A percentile compares a stretch with the other conserved stretches of the same genome.
Evolutionary conservation across 2,113 vertebrate species (phyloP).

Genomic region (Tiliqua scincoides): DNA sequence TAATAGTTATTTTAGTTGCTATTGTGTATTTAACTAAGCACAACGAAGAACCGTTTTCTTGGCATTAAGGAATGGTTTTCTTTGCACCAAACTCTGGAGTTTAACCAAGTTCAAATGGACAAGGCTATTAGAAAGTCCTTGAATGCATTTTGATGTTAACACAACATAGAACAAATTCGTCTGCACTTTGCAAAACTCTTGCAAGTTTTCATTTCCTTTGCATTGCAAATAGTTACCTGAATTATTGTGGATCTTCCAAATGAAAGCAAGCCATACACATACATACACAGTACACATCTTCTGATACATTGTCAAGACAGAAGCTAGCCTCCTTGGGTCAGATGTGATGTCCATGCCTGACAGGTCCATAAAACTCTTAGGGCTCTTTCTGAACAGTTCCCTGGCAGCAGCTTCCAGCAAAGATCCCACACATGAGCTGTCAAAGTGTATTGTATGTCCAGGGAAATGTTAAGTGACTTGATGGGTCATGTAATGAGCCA

Average conservation of each 20-base stretch:
- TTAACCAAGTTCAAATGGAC: not conserved
- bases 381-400: not conserved
- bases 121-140: not conserved
- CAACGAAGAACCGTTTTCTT: slow-evolving; percentile 16
- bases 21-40: slow-evolving; percentile 8
- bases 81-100: not conserved
- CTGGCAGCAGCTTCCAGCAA: not conserved
- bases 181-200: not conserved
- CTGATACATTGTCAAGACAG: accelerated
- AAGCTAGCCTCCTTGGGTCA: not conserved
- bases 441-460: not conserved
- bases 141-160: too few species aligned
- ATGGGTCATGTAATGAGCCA: not conserved
- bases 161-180: not conserved
- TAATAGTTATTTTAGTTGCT: slow-evolving; percentile 2
- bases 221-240: not conserved
- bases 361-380: not conserved
- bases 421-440: not conserved
- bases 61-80: not conserved
- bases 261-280: not conserved
- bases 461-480: not conserved
- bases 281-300: not conserved
- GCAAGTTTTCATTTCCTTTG: not conserved
- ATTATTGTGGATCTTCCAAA: not conserved
- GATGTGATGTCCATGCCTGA: not conserved